Base-by-base conservation (phyloP, 2,797 vertebrate species). In the Sebastes paucispinis region DNA sequence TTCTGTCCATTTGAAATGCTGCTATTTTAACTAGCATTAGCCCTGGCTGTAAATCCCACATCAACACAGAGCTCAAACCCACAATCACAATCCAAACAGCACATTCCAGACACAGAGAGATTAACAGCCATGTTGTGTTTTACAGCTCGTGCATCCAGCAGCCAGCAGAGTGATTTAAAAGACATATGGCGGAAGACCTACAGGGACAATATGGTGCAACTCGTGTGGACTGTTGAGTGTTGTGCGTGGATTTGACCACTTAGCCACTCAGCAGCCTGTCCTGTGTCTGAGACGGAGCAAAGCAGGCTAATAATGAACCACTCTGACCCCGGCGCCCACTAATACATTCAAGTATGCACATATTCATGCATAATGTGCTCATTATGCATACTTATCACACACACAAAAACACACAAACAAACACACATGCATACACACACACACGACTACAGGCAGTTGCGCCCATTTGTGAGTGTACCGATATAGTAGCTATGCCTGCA, bases 271-370 rank as follows among this genome's bases (percentile, higher is more conserved):
- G 71, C 43, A 31, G 68, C 14, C 32, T 31, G 18, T 73, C 22
- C 18, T 68, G 24, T 31, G 16, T 81, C 27, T 64, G 64, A 83
- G 65, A 80, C 24, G 29, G 31, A 63, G 50, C 77, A 83, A 85
- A 93, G 73, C 81, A 31, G 76, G 71, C 87, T 89, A 90, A 50
- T 50, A 50, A 92, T 90, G 20, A 85, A 74, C 3, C 59, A 70
- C 60, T 62, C 62, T 82, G 75, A 87, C 81, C 77, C 67, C 63
- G 24, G 76, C 14, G 65, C 5, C 69, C 22, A 16, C 54, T 75
- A 75, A 87, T 86, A 79, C 72, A 83, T 77, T 66, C 70, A 80
- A 87, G 73, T 22, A 78, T 70, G 50, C 32, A 67, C 69, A 64
- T 75, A 83, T 82, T 83, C 25, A 90, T 87, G 67, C 76, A 81